Percentiles rank a stretch among this genome's conserved stretches.
Evolutionary conservation across 2,888 invertebrate species (phyloP).

Genomic region (Trachelus troglodyta): DNA sequence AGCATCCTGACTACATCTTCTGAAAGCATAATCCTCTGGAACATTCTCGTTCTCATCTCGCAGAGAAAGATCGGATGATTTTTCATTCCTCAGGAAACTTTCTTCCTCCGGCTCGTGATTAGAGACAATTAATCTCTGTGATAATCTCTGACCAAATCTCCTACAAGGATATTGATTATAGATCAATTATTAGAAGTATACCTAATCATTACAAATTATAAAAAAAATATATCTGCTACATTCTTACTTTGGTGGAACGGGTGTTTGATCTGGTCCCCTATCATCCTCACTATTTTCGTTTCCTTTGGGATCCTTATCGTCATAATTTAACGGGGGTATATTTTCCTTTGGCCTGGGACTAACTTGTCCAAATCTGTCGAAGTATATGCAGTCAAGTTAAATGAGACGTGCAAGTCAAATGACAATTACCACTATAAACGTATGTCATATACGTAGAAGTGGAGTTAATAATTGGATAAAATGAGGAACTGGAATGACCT

Average conservation of each 20-base stretch:
- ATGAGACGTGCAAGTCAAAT: too few relatives aligned
- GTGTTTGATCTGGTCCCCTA: slow-evolving; percentile 40
- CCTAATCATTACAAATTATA: too few relatives aligned
- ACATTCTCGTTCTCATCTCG: slow-evolving; percentile 58
- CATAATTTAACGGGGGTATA: slow-evolving; percentile 50
- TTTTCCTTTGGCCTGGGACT: slow-evolving; percentile 53
- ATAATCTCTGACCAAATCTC: slow-evolving; percentile 51
- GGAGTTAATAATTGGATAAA: too few relatives aligned
- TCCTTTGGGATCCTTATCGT: slow-evolving; percentile 35
- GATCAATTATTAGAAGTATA: background rate
- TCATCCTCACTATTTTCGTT: slow-evolving; percentile 32
- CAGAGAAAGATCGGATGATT: slow-evolving; percentile 33
- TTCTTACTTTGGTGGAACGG: slow-evolving; percentile 51
- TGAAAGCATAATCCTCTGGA: slow-evolving; percentile 53
- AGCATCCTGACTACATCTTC: slow-evolving; percentile 53
- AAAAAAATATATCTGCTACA: background rate
- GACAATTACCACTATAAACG: too few relatives aligned
- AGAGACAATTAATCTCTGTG: slow-evolving; percentile 42
- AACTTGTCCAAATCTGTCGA: slow-evolving; percentile 53
- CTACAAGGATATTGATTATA: slow-evolving; percentile 29
- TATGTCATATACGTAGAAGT: too few relatives aligned
- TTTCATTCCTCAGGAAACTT: slow-evolving; percentile 33
- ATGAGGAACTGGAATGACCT: slow-evolving; percentile 35
- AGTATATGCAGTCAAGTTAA: slow-evolving; percentile 7
- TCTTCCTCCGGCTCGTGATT: slow-evolving; percentile 25